Evolutionary conservation across 2,797 vertebrate genomes (phyloP).

Genomic region (Phalloptychus januarius): DNA sequence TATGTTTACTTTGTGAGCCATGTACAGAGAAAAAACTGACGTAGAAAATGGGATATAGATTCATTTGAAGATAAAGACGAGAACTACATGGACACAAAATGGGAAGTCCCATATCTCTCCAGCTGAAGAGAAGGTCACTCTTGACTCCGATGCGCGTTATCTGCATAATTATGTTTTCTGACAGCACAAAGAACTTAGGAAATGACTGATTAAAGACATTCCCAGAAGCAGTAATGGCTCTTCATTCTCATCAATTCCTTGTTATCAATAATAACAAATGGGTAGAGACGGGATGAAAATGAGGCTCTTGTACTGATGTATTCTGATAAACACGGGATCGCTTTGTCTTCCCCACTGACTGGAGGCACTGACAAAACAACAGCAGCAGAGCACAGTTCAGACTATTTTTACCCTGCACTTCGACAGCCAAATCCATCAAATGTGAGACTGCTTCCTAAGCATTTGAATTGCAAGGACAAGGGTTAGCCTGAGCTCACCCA

Average conservation of each 20-base stretch:
- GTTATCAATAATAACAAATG: conserved; percentile 12
- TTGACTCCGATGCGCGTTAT: neutral
- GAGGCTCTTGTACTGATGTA: conserved; percentile 2
- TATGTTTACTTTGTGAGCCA: neutral
- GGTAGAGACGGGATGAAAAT: neutral
- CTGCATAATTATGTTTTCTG: conserved; percentile 2
- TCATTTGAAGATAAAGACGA: neutral
- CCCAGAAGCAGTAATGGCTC: neutral
- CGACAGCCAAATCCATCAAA: conserved; percentile 4
- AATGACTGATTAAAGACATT: conserved; percentile 8
- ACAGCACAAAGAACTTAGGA: neutral
- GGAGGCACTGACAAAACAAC: conserved; percentile 1
- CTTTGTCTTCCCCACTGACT: neutral
- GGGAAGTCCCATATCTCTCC: neutral
- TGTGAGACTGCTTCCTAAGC: neutral
- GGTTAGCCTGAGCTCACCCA: neutral
- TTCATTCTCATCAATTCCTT: conserved; percentile 1
- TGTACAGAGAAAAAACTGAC: neutral
- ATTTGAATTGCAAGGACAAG: conserved; percentile 1
- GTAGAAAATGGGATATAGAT: neutral
- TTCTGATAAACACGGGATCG: conserved; percentile 1
- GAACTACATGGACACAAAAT: neutral
- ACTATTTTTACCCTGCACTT: neutral
- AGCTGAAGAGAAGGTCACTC: neutral
- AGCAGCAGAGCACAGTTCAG: neutral